Conservation (phyloP, 64 coral and sea anemone genomes). For the Actinia tenebrosa region DNA sequence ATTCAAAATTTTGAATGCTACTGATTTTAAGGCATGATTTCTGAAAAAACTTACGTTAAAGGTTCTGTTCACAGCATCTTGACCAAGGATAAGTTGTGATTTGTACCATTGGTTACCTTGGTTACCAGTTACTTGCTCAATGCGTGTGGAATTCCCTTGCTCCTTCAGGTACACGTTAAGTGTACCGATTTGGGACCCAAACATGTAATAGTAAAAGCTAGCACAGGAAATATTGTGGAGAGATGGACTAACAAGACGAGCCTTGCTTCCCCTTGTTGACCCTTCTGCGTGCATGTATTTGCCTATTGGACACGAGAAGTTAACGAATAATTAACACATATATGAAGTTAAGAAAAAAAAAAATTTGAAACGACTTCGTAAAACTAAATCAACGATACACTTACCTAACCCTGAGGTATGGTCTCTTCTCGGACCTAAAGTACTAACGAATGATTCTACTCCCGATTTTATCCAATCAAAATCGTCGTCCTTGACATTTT, state of each 20-base stretch:
- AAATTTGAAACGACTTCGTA: neutral
- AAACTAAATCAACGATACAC: neutral
- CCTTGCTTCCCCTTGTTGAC: neutral
- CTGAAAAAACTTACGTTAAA: neutral
- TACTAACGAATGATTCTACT: neutral
- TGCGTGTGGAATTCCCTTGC: neutral
- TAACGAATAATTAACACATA: neutral
- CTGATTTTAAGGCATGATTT: too few relatives aligned
- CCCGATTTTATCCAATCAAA: neutral
- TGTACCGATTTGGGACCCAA: slow-evolving; percentile 8
- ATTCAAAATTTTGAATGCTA: too few relatives aligned
- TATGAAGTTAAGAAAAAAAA: neutral
- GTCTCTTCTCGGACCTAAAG: neutral
- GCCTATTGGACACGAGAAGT: neutral
- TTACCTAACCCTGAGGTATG: neutral
- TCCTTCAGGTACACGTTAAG: neutral
- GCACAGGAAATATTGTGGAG: neutral
- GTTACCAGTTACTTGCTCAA: neutral
- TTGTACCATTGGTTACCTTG: neutral
- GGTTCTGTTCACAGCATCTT: neutral
- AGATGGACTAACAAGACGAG: neutral
- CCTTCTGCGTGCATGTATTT: neutral
- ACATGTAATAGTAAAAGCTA: slow-evolving; percentile 13
- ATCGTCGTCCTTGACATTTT: neutral
- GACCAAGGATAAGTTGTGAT: neutral